phyloP scores from a whole-genome alignment of 2,888 invertebrate genomes.

The Latrodectus hesperus region DNA sequence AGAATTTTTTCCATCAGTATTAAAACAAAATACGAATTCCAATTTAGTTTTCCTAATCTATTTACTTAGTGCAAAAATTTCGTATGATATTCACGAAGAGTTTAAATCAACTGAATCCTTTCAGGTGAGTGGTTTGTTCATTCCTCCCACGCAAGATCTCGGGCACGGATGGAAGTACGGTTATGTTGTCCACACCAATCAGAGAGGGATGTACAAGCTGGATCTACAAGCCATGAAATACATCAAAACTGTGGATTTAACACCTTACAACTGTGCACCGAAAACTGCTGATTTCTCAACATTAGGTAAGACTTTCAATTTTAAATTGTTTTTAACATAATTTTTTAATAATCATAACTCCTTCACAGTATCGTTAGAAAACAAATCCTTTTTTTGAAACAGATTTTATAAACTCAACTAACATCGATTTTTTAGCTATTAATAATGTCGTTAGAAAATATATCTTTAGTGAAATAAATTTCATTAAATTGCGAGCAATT shows the following conservation, averaged over 20 bases:
- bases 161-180: slow-evolving; percentile 82
- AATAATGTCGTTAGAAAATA: no score
- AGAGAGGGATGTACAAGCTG: slow-evolving; percentile 83
- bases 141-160: slow-evolving; percentile 75
- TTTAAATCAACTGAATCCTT: not conserved
- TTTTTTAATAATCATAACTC: no score
- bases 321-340: no score
- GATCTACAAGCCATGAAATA: slow-evolving; percentile 83
- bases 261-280: slow-evolving; percentile 84
- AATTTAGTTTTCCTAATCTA: no score
- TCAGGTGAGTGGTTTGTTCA: slow-evolving; percentile 75
- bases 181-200: slow-evolving; percentile 84
- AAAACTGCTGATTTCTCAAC: slow-evolving; percentile 82
- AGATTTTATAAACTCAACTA: no score
- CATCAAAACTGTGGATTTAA: slow-evolving; percentile 82
- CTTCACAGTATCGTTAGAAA: no score
- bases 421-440: no score
- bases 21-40: no score
- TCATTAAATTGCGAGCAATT: no score
- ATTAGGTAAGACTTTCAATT: slow-evolving; percentile 79
- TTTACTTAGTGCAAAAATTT: not conserved
- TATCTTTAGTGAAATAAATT: no score
- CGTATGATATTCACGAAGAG: not conserved
- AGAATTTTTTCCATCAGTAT: no score
- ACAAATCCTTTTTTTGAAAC: no score